These are phyloP conservation scores for Trachymyrmex cornetzi DNA, from an alignment of 1,140 invertebrate species.

Conservation along the genomic window DNA sequence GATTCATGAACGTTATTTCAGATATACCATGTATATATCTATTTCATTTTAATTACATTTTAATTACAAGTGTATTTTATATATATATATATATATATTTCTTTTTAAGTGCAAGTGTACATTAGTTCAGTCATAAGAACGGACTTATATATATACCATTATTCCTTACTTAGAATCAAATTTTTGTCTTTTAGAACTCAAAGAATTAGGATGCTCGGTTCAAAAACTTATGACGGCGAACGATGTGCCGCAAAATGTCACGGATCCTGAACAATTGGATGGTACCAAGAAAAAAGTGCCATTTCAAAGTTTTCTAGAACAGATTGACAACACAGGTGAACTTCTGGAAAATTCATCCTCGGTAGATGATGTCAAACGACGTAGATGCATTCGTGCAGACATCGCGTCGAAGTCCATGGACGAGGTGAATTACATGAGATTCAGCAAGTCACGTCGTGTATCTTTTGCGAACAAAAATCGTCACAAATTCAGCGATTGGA, in stretches of 20 bases:
- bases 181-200: conserved; percentile 78
- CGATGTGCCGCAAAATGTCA: conserved; percentile 68
- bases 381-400: conserved; percentile 83
- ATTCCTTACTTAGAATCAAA: neutral
- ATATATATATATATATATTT: no score
- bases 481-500: conserved; percentile 88
- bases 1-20: no score
- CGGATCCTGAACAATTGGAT: conserved; percentile 66
- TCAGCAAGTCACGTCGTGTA: conserved; percentile 86
- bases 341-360: conserved; percentile 77
- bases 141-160: neutral
- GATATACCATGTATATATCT: no score
- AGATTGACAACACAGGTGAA: conserved; percentile 84
- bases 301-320: conserved; percentile 76
- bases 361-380: conserved; percentile 82
- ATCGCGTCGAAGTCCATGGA: conserved; percentile 82
- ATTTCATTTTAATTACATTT: no score
- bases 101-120: no score
- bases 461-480: conserved; percentile 86
- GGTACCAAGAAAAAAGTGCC: conserved; percentile 72
- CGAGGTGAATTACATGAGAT: conserved; percentile 84
- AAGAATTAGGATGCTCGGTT: conserved; percentile 80
- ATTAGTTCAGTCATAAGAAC: no score
- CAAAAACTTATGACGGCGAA: conserved; percentile 74
- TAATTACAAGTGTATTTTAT: no score